Conservation (phyloP, 2,888 invertebrate genomes). For the Aethes cnicana region DNA sequence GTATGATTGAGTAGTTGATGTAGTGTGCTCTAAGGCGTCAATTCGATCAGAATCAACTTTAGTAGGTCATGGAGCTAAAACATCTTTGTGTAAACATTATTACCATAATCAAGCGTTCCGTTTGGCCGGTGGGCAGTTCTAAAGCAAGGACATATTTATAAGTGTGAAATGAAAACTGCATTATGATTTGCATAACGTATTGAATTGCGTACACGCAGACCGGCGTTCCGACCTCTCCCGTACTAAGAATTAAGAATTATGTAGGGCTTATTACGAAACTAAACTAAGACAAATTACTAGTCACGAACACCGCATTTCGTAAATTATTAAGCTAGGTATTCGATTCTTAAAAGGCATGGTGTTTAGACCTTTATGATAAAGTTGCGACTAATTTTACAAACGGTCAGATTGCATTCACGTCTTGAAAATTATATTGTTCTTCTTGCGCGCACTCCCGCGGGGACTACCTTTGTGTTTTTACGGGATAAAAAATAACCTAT, state of each 20-base stretch:
- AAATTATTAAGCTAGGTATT: constrained; percentile 2
- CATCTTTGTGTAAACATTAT: not conserved
- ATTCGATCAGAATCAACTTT: not conserved
- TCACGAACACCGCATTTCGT: constrained; percentile 8
- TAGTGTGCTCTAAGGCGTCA: no score
- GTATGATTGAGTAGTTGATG: no score
- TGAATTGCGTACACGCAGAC: constrained; percentile 18
- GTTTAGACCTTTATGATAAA: no score
- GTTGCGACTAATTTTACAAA: no score
- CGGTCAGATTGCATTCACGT: no score
- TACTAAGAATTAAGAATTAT: constrained; percentile 7
- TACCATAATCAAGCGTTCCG: not conserved
- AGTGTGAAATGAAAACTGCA: constrained; percentile 15
- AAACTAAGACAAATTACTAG: constrained; percentile 19
- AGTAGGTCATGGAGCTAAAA: not conserved
- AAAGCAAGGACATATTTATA: constrained; percentile 1
- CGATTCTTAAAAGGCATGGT: no score
- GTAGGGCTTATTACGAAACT: constrained; percentile 24
- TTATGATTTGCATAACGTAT: constrained; percentile 18
- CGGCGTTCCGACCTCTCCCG: constrained; percentile 6
- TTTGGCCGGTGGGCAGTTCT: not conserved
- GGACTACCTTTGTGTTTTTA: not conserved
- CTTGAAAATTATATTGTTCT: no score
- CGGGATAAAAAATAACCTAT: not conserved
- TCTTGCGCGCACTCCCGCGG: no score